Evolutionary conservation across 1,140 invertebrate species (phyloP), one percentile per base, ranked within the genome.

Genomic region (Leptoteleia sp.): DNA sequence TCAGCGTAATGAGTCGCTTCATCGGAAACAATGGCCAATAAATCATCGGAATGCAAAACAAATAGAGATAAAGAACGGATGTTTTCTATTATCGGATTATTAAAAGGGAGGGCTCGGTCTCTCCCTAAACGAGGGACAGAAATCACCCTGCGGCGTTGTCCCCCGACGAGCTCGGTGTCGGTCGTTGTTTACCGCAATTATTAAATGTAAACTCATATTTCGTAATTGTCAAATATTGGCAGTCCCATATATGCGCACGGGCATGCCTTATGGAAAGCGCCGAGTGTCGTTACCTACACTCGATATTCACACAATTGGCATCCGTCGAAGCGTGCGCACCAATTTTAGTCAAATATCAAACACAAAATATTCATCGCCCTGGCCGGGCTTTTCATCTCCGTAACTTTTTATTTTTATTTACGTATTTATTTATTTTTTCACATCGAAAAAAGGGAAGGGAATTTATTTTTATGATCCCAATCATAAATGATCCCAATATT

Each of bases 171-270:
- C 55, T 42, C 54, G 47, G 78, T 84, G 78, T 81, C 77, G 81
- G 67, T 82, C 83, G 80, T 80, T 87, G 82, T 88, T 88, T 88
- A 86, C 86, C 85, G 82, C 85, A 87, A 88, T 88, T 88, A 88
- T 87, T 87, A 86, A 87, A 88, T 87, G 85, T 87, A 86, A 85
- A 85, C 84, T 87, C 84, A 86, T 85, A 85, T 87, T 85, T 86
- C 81, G 82, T 86, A 87, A 87, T 86, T 87, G 84, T 82, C 84
- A 86, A 87, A 87, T 85, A 87, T 85, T 85, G 84, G 81, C 71
- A 80, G 83, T 83, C 72, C 82, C 70, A 83, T 82, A 80, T 80
- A 76, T 54, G 71, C 73, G 79, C 59, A 57, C 62, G 75, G 71
- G 79, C 78, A 78, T 81, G 73, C 78, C 79, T 84, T 75, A 75